These are phyloP conservation scores for Daboia siamensis DNA, from an alignment of 2,113 vertebrate species.

Conservation along the genomic window DNA sequence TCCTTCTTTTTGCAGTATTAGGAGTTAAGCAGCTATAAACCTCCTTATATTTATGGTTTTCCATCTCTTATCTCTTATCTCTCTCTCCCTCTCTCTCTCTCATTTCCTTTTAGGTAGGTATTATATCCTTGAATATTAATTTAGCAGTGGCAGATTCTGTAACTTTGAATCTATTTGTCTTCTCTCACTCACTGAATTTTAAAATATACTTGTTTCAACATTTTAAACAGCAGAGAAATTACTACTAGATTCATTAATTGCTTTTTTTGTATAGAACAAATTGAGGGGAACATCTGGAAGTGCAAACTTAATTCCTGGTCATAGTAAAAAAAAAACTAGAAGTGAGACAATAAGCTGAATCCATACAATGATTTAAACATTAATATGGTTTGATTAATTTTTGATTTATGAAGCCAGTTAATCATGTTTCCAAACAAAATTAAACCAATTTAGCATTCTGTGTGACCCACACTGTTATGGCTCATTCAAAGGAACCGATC, in stretches of 20 bases:
- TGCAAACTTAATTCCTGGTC: not conserved
- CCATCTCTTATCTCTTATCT: not conserved
- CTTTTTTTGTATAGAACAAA: not conserved
- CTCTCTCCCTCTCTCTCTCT: not conserved
- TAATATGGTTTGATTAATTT: not conserved
- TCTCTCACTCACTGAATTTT: not conserved
- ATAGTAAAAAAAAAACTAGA: not conserved
- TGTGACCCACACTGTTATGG: too few relatives aligned
- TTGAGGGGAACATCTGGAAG: not conserved
- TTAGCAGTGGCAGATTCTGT: not conserved
- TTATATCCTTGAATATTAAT: not conserved
- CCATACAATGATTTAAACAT: not conserved
- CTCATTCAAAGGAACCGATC: too few relatives aligned
- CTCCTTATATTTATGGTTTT: not conserved
- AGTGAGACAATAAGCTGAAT: not conserved
- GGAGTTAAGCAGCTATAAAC: constrained; percentile 11
- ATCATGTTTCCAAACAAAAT: too few relatives aligned
- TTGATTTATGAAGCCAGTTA: too few relatives aligned
- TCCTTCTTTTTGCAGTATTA: constrained; percentile 49
- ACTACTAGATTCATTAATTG: not conserved
- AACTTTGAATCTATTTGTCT: not conserved
- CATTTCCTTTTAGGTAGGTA: not conserved
- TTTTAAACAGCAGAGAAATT: constrained; percentile 10
- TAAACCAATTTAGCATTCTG: too few relatives aligned
- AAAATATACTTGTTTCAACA: constrained; percentile 8